Conservation (phyloP, 2,888 invertebrate species). For the Drosophila demipolita region DNA sequence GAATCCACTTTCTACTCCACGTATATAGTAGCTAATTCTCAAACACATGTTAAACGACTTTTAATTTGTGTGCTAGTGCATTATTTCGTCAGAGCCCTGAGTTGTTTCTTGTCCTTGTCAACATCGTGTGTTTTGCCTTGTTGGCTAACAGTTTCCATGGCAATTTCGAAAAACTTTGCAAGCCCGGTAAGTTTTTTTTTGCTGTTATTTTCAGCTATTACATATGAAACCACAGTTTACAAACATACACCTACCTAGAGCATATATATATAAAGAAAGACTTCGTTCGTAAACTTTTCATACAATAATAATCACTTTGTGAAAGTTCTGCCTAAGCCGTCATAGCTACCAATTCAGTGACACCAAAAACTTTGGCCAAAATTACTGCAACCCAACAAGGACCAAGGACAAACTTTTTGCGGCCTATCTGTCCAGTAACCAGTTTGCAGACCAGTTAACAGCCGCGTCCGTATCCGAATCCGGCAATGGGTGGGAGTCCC, state of each 20-base stretch:
- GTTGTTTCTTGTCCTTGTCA: conserved; percentile 43
- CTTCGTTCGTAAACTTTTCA: conserved; percentile 62
- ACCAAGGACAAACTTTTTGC: conserved; percentile 63
- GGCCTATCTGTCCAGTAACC: conserved; percentile 51
- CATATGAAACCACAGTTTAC: conserved; percentile 47
- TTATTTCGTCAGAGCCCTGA: conserved; percentile 50
- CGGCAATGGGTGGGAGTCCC: not conserved
- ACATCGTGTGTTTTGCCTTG: conserved; percentile 37
- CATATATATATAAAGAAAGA: not conserved
- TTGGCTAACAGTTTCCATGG: conserved; percentile 67
- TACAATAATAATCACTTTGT: conserved; percentile 80
- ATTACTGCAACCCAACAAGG: conserved; percentile 42
- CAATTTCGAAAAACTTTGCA: conserved; percentile 37
- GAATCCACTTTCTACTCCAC: conserved; percentile 53
- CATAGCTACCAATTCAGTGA: conserved; percentile 76
- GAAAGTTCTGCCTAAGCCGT: conserved; percentile 73
- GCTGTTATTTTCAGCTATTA: conserved; percentile 36
- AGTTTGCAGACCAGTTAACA: conserved; percentile 46
- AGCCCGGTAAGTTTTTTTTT: conserved; percentile 47
- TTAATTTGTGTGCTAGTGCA: conserved; percentile 73
- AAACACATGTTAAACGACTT: conserved; percentile 74
- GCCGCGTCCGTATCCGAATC: not conserved
- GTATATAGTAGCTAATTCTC: not conserved
- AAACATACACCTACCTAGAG: conserved; percentile 9
- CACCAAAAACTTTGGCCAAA: conserved; percentile 62